Evolutionary conservation across 23 tunicate species (phyloP).

Genomic region (Trididemnum nubilum): DNA sequence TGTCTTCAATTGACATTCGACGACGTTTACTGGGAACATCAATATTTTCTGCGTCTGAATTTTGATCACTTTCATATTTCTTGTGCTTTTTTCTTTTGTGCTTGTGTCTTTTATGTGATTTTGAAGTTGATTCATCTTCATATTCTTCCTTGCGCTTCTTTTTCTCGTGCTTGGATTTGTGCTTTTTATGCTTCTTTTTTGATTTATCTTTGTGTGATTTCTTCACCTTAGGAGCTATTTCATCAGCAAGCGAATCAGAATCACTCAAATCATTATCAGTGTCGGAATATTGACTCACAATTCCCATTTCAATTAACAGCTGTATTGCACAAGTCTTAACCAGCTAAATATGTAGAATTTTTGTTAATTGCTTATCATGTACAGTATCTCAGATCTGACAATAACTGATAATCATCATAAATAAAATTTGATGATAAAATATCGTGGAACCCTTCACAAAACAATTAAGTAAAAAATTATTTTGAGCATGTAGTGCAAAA

Average conservation of each 20-base stretch:
- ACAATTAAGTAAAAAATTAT: too few species aligned
- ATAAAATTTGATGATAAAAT: too few species aligned
- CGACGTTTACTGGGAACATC: constrained; percentile 21
- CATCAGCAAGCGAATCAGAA: constrained; percentile 85
- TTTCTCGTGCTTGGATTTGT: constrained; percentile 28
- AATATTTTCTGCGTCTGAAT: background rate
- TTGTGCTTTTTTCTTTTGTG: constrained; percentile 63
- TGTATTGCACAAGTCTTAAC: too few species aligned
- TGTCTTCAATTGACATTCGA: constrained; percentile 4
- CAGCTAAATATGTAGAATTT: too few species aligned
- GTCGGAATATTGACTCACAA: background rate
- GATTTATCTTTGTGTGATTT: constrained; percentile 48
- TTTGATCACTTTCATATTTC: constrained; percentile 26
- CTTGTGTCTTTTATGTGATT: constrained; percentile 59
- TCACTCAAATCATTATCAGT: constrained; percentile 39
- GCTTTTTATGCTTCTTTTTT: constrained; percentile 31
- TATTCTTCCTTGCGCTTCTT: constrained; percentile 5
- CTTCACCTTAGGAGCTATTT: constrained; percentile 87
- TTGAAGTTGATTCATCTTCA: constrained; percentile 35
- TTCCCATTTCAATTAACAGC: background rate
- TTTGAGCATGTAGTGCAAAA: too few species aligned
- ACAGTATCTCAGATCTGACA: too few species aligned
- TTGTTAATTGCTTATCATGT: too few species aligned
- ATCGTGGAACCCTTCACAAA: too few species aligned
- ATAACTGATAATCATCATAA: too few species aligned